Base-by-base conservation (phyloP, 1,140 invertebrate species). In the Eriosoma lanigerum region DNA sequence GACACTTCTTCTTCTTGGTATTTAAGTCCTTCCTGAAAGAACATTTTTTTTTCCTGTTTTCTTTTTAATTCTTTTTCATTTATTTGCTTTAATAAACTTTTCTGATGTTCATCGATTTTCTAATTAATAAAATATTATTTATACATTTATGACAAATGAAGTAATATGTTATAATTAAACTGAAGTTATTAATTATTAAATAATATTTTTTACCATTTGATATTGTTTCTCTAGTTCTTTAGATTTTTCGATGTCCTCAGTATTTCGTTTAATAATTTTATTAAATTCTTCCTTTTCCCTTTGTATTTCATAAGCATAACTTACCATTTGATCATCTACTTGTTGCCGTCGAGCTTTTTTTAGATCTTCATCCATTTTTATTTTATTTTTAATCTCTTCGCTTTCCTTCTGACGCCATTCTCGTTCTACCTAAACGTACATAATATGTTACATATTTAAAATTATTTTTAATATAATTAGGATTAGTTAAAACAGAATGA, bases 51-150 rank as follows among this genome's bases (percentile, higher is more conserved):
- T 0, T 87, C 82, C 21, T 89, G 86, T 8, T 90, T 90, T 85
- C 5, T 88, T 82, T 90, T 87, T 32, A 86, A 86, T 84, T 92
- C 91, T 82, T 91, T 92, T 81, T 91, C 88, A 83, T 91, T 90
- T 26, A 93, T 91, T 86, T 92, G 88, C 81, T 87, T 88, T 83
- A 90, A 86, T 12, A 89, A 70, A 17, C 54, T 76, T 13, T 60
- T 75, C 58, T 81, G 81, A 58, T 84, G 82, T 60, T 80, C 21
- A 10, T 81, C 54, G 15, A 81, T 80, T 73, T 73, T 81, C 83
- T 84, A 46, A 21, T n/a, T 46, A n/a, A n/a, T n/a, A n/a, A n/a
- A n/a, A n/a, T 13, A 48, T 48, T 48, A 13, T 6, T 8, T 6
- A 48, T 8, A 48, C 10, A 13, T 48, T 48, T 48, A 48, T 8